phyloP scores from a whole-genome alignment of 2,113 vertebrate species.

The Indicator maculatus region DNA sequence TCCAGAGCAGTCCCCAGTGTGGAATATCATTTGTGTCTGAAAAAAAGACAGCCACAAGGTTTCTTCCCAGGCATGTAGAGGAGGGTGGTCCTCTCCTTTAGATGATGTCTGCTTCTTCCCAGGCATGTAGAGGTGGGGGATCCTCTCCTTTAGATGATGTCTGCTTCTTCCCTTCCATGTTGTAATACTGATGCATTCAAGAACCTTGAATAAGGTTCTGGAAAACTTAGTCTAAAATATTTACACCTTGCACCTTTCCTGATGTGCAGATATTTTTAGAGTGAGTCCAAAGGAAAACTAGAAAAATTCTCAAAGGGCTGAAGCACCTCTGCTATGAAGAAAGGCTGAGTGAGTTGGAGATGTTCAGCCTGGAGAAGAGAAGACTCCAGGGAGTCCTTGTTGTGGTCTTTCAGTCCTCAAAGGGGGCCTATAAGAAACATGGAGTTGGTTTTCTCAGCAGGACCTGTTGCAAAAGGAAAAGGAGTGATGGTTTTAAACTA shows the following conservation, averaged over 20 bases:
- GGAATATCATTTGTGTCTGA: not conserved
- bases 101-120: not conserved
- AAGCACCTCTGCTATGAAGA: too few relatives aligned
- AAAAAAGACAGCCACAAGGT: not conserved
- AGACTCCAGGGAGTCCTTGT: too few relatives aligned
- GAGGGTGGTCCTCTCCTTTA: not conserved
- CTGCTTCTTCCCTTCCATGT: rapidly evolving
- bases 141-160: not conserved
- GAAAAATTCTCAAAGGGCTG: too few relatives aligned
- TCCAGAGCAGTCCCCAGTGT: not conserved
- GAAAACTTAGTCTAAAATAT: not conserved
- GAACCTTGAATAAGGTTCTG: not conserved
- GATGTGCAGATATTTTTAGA: not conserved
- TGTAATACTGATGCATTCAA: not conserved
- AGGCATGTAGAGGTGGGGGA: not conserved
- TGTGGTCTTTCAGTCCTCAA: too few relatives aligned
- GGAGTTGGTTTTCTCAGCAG: too few relatives aligned
- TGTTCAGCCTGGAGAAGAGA: too few relatives aligned
- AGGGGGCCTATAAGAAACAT: too few relatives aligned
- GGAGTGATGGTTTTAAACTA: too few relatives aligned
- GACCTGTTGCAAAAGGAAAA: too few relatives aligned
- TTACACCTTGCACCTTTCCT: not conserved
- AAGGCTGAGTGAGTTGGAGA: too few relatives aligned
- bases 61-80: not conserved
- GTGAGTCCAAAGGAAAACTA: too few relatives aligned